Evolutionary conservation across 1,140 invertebrate species (phyloP), one percentile per base, ranked within the genome.

Genomic region (Drosophila pallidifrons): DNA sequence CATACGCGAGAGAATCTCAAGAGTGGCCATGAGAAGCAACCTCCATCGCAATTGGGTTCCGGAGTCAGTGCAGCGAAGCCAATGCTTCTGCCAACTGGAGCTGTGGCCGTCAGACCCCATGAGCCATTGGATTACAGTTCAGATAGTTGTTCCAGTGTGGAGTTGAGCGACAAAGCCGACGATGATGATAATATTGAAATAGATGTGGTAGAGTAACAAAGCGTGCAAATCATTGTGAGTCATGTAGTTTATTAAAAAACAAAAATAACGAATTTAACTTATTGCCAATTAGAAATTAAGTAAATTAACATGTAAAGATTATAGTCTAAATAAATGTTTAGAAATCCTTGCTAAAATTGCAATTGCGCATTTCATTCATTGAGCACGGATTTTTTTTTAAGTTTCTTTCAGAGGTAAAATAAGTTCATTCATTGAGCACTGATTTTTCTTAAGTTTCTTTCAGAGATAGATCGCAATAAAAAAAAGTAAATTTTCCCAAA

Each of bases 1-100:
- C 97, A 98, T 77, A 96, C 95, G 6, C 96, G 96, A 82, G 96
- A 97, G 89, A 95, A 86, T 55, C 93, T 94, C 3, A 93, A 91
- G 38, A 91, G 86, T 51, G 90, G 91, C 0, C 91, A 92, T 11
- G 91, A 92, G 59, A 92, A 92, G 66, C 78, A 61, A 43, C 46
- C 63, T 2, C 46, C 72, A 13, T 51, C 71, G 20, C 68, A 68
- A 7, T 52, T 60, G 5, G 82, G 32, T 67, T 77, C 45, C 57
- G 25, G 61, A 7, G 15, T 7, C 7, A 20, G 52, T 38, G 15
- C 64, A 15, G 57, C 32, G 30, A 75, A 41, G 30, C 6, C 68
- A 1, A 28, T 61, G 55, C 10, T 74, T 20, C 1, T 61, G 0
- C 4, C 65, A 3, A 1, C 20, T 7, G 49, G 57, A 10, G 10